A percentile compares a stretch with the other conserved stretches of the same genome.
Evolutionary conservation across 2,797 vertebrate genomes (phyloP).

Genomic region (Kryptopterus vitreolus): DNA sequence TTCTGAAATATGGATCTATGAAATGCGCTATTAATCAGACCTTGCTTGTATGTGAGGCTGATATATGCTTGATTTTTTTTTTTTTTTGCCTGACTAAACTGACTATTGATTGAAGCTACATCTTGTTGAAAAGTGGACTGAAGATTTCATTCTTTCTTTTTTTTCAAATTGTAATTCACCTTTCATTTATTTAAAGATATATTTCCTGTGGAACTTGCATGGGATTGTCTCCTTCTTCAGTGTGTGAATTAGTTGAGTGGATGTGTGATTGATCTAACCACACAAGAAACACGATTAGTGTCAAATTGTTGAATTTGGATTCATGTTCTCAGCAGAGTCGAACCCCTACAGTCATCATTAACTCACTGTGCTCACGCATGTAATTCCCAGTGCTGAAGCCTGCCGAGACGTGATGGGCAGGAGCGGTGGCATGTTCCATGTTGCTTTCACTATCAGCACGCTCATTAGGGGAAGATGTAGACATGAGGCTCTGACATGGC

Average conservation of each 20-base stretch:
- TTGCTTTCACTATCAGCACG: slow-evolving; percentile 39
- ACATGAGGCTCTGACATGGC: slow-evolving; percentile 39
- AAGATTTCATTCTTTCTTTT: not conserved
- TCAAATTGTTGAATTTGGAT: slow-evolving; percentile 40
- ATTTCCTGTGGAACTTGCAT: slow-evolving; percentile 5
- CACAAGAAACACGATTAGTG: slow-evolving; percentile 27
- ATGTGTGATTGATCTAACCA: slow-evolving; percentile 18
- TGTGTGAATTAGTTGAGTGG: slow-evolving; percentile 10
- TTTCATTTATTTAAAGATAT: not conserved
- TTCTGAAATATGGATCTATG: slow-evolving; percentile 59
- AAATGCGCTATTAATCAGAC: slow-evolving; percentile 60
- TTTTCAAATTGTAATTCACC: not conserved
- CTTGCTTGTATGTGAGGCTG: slow-evolving; percentile 43
- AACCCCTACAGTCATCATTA: slow-evolving; percentile 41
- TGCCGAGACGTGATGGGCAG: slow-evolving; percentile 30
- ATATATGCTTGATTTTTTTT: slow-evolving; percentile 34
- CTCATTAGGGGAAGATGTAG: slow-evolving; percentile 52
- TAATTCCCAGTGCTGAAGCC: slow-evolving; percentile 37
- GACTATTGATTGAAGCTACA: slow-evolving; percentile 28
- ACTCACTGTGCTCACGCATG: slow-evolving; percentile 42
- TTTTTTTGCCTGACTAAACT: slow-evolving; percentile 21
- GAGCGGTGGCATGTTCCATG: slow-evolving; percentile 16
- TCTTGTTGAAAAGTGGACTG: slow-evolving; percentile 12
- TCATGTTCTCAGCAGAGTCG: slow-evolving; percentile 22
- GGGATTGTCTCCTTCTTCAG: not conserved